Evolutionary conservation across 2,797 vertebrate species (phyloP).

Genomic region (Caiman crocodilus): DNA sequence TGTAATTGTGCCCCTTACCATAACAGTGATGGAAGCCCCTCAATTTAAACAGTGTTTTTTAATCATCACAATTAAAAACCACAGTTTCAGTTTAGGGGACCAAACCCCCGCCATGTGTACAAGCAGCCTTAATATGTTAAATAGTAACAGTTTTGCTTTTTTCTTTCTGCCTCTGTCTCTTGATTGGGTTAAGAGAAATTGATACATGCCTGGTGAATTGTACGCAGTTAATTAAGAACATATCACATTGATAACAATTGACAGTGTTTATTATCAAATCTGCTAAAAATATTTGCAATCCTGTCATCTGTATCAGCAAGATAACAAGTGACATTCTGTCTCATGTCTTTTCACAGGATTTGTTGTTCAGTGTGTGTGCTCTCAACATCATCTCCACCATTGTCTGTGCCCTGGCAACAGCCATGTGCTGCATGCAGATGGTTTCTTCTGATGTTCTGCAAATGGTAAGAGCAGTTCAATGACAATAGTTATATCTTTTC

Average conservation of each 20-base stretch:
- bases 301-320: conserved; percentile 9
- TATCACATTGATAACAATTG: not conserved
- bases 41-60: not conserved
- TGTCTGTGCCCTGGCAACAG: conserved; percentile 96
- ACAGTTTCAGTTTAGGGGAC: no score
- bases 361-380: conserved; percentile 97
- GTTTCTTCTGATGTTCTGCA: conserved; percentile 96
- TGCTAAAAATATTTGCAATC: conserved; percentile 4
- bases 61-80: no score
- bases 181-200: not conserved
- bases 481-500: not conserved
- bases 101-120: no score
- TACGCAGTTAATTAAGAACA: not conserved
- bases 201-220: not conserved
- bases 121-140: no score
- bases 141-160: not conserved
- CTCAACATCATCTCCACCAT: conserved; percentile 99
- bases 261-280: conserved; percentile 13
- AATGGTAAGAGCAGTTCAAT: conserved; percentile 89
- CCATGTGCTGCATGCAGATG: conserved; percentile 99
- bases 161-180: conserved; percentile 6
- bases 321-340: conserved; percentile 62
- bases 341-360: conserved; percentile 85
- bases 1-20: no score
- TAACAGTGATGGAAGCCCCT: no score